A percentile compares a stretch with the other conserved stretches of the same genome.
Conservation (phyloP, 2,113 vertebrate genomes). For the Tachysurus fulvidraco region DNA sequence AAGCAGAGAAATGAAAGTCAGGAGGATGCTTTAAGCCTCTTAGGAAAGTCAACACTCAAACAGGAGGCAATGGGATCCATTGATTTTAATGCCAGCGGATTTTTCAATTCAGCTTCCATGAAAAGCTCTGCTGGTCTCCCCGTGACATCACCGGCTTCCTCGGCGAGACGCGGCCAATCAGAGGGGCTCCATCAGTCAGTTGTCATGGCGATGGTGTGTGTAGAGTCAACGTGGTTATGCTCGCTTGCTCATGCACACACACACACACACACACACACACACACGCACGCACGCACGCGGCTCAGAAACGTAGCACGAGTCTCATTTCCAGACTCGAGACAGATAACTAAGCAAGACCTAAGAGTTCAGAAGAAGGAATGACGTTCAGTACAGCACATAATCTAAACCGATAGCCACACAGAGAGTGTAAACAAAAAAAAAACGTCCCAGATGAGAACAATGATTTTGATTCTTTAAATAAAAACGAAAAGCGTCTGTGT, state of each 20-base stretch:
- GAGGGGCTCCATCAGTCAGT: slow-evolving; percentile 25
- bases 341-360: slow-evolving; percentile 43
- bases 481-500: neutral
- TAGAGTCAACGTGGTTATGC: slow-evolving; percentile 4
- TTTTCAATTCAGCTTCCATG: slow-evolving; percentile 2
- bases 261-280: slow-evolving; percentile 6
- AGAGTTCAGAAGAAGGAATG: slow-evolving; percentile 9
- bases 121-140: neutral
- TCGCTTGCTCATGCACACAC: neutral
- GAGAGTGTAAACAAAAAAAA: neutral
- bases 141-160: slow-evolving; percentile 7
- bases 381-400: neutral
- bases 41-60: slow-evolving; percentile 6
- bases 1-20: neutral
- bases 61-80: slow-evolving; percentile 1
- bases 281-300: slow-evolving; percentile 10
- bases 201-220: slow-evolving; percentile 50
- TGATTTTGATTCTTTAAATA: neutral
- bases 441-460: neutral
- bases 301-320: slow-evolving; percentile 23
- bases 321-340: slow-evolving; percentile 4
- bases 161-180: neutral
- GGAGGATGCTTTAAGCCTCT: neutral
- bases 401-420: neutral
- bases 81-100: slow-evolving; percentile 28